Percentiles rank a stretch among this genome's conserved stretches.
These are phyloP conservation scores for Andricus quercusramuli DNA, from an alignment of 2,888 invertebrate species.

Conservation along the genomic window DNA sequence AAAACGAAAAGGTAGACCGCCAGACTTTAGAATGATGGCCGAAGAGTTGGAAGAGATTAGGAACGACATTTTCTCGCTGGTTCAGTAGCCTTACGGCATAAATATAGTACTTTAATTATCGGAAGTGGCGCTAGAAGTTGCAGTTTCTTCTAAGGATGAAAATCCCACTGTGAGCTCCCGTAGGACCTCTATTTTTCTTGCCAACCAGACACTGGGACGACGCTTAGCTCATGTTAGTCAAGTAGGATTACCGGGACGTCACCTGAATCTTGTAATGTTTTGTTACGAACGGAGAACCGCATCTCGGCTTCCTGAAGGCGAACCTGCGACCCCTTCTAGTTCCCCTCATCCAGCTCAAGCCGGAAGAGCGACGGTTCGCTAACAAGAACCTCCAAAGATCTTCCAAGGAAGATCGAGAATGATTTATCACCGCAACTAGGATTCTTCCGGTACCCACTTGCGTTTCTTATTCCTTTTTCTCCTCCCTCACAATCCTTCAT, in stretches of 20 bases:
- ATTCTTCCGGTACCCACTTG: conserved; percentile 60
- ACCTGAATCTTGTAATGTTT: conserved; percentile 74
- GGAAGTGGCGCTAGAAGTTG: conserved; percentile 55
- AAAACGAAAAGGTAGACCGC: not conserved
- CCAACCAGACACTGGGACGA: conserved; percentile 61
- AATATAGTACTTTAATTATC: conserved; percentile 64
- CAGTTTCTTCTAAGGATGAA: conserved; percentile 49
- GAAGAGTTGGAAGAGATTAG: not conserved
- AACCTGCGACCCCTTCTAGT: conserved; percentile 51
- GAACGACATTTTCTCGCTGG: not conserved
- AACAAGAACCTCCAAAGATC: conserved; percentile 75
- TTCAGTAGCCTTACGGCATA: not conserved
- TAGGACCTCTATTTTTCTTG: conserved; percentile 50
- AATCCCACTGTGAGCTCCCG: conserved; percentile 45
- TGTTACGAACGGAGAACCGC: conserved; percentile 71
- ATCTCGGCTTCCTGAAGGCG: conserved; percentile 63
- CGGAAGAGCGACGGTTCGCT: conserved; percentile 71
- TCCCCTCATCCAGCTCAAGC: conserved; percentile 44
- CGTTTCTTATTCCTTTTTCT: conserved; percentile 59
- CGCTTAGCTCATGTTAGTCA: conserved; percentile 71
- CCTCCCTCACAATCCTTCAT: not conserved
- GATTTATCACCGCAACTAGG: conserved; percentile 74
- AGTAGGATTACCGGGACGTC: conserved; percentile 70
- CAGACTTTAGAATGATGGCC: not conserved
- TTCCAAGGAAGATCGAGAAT: conserved; percentile 73